These are phyloP conservation scores for Rhabdornis inornatus DNA, from an alignment of 2,113 vertebrate species.

Conservation along the genomic window DNA sequence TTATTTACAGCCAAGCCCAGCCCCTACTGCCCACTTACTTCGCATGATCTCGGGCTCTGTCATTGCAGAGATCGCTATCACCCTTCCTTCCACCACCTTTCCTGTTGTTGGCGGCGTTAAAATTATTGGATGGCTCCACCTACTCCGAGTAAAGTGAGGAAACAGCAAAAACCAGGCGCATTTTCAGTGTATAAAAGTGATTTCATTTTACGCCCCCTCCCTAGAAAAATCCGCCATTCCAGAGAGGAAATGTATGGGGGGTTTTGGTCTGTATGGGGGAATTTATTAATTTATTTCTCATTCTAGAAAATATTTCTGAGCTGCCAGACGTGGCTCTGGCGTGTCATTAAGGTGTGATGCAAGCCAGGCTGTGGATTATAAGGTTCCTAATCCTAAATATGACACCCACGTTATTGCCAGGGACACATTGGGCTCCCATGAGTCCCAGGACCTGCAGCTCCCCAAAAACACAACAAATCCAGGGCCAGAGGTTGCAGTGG, in stretches of 20 bases:
- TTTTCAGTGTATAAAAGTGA: accelerated
- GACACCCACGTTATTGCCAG: neutral
- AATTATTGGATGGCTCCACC: neutral
- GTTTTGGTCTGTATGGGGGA: neutral
- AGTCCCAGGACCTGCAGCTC: neutral
- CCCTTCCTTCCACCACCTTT: slow-evolving; percentile 43
- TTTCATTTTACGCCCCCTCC: accelerated
- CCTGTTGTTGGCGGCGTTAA: neutral
- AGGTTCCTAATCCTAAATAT: neutral
- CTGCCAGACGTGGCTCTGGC: neutral
- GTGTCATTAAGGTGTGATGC: slow-evolving; percentile 4
- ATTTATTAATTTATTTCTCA: neutral
- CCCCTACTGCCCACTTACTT: slow-evolving; percentile 4
- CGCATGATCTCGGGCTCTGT: neutral
- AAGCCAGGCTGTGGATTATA: neutral
- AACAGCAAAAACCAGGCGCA: accelerated
- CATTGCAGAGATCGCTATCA: slow-evolving; percentile 24
- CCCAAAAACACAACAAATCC: neutral
- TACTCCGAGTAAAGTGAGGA: neutral
- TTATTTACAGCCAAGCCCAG: slow-evolving; percentile 61
- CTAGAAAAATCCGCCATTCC: neutral
- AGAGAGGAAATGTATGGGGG: accelerated
- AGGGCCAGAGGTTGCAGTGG: neutral
- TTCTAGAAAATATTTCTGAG: neutral
- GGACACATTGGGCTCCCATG: neutral